These are phyloP conservation scores for Ceyx erithaca DNA, from an alignment of 2,797 vertebrate species.

Conservation along the genomic window DNA sequence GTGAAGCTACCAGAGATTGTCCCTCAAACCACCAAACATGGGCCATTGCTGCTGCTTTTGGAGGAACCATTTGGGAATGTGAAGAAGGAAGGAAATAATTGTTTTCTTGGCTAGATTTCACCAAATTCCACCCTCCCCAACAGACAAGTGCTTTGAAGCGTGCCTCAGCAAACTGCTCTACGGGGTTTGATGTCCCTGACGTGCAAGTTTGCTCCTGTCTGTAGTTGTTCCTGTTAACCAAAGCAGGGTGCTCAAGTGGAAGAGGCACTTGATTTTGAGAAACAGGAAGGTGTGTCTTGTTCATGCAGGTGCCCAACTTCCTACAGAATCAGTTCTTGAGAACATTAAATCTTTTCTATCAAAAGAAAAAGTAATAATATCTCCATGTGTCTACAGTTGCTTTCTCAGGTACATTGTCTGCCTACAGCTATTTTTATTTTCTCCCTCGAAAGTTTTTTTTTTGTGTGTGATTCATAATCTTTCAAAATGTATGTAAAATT, in stretches of 20 bases:
- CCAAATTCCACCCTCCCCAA: neutral
- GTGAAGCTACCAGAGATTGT: neutral
- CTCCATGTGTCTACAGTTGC: constrained; percentile 12
- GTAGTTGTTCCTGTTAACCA: neutral
- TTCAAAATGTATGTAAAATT: neutral
- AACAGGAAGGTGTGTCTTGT: neutral
- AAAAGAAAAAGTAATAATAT: neutral
- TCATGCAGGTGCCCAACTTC: neutral
- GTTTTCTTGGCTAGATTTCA: neutral
- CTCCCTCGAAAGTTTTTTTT: neutral
- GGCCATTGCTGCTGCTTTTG: neutral
- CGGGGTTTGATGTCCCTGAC: neutral
- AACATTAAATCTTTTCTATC: neutral
- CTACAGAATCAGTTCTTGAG: neutral
- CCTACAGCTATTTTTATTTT: constrained; percentile 3
- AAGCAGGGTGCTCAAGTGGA: neutral
- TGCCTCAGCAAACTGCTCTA: neutral
- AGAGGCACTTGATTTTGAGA: neutral
- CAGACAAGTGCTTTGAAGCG: neutral
- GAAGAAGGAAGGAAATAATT: neutral
- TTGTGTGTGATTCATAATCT: neutral
- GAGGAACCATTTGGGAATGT: neutral
- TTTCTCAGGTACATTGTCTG: constrained; percentile 45
- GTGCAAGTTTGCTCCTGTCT: neutral
- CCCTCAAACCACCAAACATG: fast-evolving